A percentile compares a stretch with the other conserved stretches of the same genome.
These are phyloP conservation scores for Drosophila longiperda DNA, from an alignment of 2,888 invertebrate genomes.

Conservation along the genomic window DNA sequence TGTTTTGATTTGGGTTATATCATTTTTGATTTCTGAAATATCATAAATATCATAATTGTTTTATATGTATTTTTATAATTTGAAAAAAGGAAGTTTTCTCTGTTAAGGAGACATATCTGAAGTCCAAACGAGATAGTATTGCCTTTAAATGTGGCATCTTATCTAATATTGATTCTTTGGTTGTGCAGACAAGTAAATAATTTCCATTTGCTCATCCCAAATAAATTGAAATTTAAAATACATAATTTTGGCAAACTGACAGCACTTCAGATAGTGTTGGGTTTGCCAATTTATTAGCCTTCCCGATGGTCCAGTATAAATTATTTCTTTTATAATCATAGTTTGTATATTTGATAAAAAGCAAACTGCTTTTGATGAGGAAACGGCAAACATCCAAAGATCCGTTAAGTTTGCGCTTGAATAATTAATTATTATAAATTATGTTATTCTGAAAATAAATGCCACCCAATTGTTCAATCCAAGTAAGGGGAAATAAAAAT, in stretches of 20 bases:
- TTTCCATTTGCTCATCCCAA: not conserved
- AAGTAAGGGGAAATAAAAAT: conserved; percentile 1
- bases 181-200: not conserved
- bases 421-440: not conserved
- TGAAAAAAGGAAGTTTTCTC: not conserved
- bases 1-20: too few relatives aligned
- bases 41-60: too few relatives aligned
- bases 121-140: not conserved
- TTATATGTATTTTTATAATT: not conserved
- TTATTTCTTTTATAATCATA: not conserved
- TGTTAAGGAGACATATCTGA: not conserved
- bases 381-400: not conserved
- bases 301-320: not conserved
- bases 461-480: not conserved
- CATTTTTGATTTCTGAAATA: too few relatives aligned
- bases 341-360: not conserved
- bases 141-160: not conserved
- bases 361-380: not conserved
- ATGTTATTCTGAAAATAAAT: not conserved
- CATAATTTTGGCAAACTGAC: not conserved
- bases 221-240: not conserved
- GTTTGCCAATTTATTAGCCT: not conserved
- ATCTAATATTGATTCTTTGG: not conserved
- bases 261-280: not conserved
- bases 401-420: not conserved